A percentile compares a stretch with the other conserved stretches of the same genome.
Conservation (phyloP, 2,888 invertebrate species). For the Deilephila elpenor region DNA sequence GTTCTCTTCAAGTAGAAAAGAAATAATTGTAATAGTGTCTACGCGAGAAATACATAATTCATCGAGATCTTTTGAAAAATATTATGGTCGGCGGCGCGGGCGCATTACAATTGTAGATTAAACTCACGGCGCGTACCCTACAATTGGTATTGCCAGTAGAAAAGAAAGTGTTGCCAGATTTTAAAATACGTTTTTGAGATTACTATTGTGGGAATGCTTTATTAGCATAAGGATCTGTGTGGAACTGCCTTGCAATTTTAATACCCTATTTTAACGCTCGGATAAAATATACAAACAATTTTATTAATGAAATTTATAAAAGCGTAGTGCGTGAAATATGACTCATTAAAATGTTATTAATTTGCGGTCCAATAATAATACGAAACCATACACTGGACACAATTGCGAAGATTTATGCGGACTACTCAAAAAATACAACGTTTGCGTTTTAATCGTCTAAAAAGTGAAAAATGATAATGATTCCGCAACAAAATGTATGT, state of each 20-base stretch:
- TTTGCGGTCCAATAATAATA: too few relatives aligned
- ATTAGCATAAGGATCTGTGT: background rate
- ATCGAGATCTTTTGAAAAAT: slow-evolving; percentile 79
- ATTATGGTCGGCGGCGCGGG: slow-evolving; percentile 69
- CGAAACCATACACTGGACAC: too few relatives aligned
- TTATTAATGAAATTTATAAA: too few relatives aligned
- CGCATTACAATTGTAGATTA: slow-evolving; percentile 79
- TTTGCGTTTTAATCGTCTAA: background rate
- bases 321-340: too few relatives aligned
- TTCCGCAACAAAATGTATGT: background rate
- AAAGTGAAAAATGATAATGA: background rate
- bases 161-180: slow-evolving; percentile 36
- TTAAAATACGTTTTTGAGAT: slow-evolving; percentile 19
- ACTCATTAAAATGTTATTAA: too few relatives aligned
- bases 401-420: too few relatives aligned
- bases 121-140: slow-evolving; percentile 36
- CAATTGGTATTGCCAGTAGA: slow-evolving; percentile 40
- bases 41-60: slow-evolving; percentile 78
- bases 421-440: too few relatives aligned
- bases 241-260: background rate
- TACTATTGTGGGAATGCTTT: background rate
- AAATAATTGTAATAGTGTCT: slow-evolving; percentile 80
- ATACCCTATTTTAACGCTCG: background rate
- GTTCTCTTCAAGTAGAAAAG: slow-evolving; percentile 73
- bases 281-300: too few relatives aligned